Base-by-base conservation (phyloP, 2,888 invertebrate species). In the Lycaena phlaeas region DNA sequence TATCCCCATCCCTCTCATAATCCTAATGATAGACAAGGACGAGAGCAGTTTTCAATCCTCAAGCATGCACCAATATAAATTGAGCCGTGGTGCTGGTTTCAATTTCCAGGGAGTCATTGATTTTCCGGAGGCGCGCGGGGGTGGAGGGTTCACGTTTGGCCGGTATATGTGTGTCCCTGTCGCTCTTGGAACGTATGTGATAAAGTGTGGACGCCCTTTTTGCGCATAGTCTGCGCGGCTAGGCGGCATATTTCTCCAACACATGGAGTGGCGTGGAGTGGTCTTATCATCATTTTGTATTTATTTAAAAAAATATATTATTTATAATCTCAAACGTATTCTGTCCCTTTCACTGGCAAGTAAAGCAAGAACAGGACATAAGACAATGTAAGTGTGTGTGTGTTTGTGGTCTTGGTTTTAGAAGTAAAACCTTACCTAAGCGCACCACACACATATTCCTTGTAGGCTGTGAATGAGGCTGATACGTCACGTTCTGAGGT, bases 181-280 rank as follows among this genome's bases (percentile, higher is more conserved):
- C 62, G 46, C 42, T 50, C 75, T 52, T 58, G 73, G 72, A 64
- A 70, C 75, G 79, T 77, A 78, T 77, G 77, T 70, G 78, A 71
- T 71, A 69, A 73, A 73, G 67, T 68, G 64, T 71, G 71, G 77
- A 75, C 75, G 72, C 68, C 76, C 79, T 84, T 84, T 84, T 82
- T 82, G 82, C 76, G 72, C 66, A 68, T 73, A 71, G 82, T 82
- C 84, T 82, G 79, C 72, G 58, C 68, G 72, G 71, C 77, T 78
- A 79, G 79, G 72, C 78, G 74, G 81, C 79, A 82, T 76, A 82
- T 79, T 79, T 81, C 68, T 63, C 59, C 43, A 42, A 67, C 48
- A 65, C 57, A 72, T 1, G 5, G 56, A 50, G 9, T 17, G 25
- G 1, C 0, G 4, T 56, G 41, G 76, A 79, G 74, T 25, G 3